These are phyloP conservation scores for Serranus cabrilla DNA, from an alignment of 2,797 vertebrate genomes.

Conservation along the genomic window DNA sequence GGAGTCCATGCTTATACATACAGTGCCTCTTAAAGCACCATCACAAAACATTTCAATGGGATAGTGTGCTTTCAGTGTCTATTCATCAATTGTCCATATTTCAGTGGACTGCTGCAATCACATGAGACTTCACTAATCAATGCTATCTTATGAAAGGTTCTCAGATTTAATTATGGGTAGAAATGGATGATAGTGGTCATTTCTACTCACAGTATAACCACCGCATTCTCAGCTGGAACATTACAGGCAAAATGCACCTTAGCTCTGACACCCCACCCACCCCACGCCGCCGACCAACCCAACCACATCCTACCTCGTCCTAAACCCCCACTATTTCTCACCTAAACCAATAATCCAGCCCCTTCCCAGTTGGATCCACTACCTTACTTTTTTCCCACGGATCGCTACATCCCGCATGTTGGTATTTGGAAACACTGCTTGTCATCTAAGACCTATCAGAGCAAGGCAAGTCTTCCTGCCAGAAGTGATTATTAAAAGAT, in stretches of 20 bases:
- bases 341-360: conserved; percentile 79
- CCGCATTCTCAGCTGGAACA: conserved; percentile 22
- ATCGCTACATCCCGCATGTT: conserved; percentile 76
- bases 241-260: conserved; percentile 1
- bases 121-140: background rate
- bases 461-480: conserved; percentile 78
- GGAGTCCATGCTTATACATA: background rate
- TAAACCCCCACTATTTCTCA: conserved; percentile 53
- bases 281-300: conserved; percentile 27
- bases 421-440: conserved; percentile 74
- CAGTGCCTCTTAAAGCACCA: background rate
- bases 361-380: conserved; percentile 63
- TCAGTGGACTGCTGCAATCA: background rate
- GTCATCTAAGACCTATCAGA: conserved; percentile 80
- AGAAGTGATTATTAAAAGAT: conserved; percentile 82
- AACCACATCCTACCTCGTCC: conserved; percentile 5
- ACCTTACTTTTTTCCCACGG: conserved; percentile 79
- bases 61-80: background rate
- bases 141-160: background rate
- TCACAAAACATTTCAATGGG: background rate
- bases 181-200: background rate
- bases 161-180: background rate
- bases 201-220: background rate
- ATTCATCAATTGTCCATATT: background rate
- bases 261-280: conserved; percentile 16